Percentiles rank a stretch among this genome's conserved stretches.
phyloP scores from a whole-genome alignment of 92 coral and sea anemone genomes.

The Porites rus region DNA sequence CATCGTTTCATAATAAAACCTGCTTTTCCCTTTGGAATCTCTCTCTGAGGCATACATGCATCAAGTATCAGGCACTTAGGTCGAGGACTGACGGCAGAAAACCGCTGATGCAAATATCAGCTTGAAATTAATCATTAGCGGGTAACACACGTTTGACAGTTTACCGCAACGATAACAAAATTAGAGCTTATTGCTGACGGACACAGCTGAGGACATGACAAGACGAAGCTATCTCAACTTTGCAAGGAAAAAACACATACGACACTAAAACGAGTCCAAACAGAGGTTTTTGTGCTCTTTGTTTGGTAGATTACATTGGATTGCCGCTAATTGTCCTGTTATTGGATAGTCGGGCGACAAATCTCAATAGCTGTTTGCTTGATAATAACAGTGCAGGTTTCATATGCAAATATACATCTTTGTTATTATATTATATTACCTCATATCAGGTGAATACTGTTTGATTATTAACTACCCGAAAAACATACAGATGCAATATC shows the following conservation, averaged over 20 bases:
- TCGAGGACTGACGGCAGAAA: slow-evolving; percentile 10
- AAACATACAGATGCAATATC: slow-evolving; percentile 8
- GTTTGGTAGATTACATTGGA: slow-evolving; percentile 10
- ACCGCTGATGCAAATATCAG: slow-evolving; percentile 38
- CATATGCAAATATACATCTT: slow-evolving; percentile 31
- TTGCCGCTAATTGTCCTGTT: slow-evolving; percentile 14
- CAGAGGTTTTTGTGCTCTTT: slow-evolving; percentile 4
- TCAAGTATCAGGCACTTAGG: neutral
- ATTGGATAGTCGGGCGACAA: slow-evolving; percentile 29
- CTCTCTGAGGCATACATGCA: neutral
- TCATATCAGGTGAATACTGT: slow-evolving; percentile 16
- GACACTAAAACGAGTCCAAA: neutral
- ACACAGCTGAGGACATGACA: neutral
- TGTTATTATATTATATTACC: neutral
- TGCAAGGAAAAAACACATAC: neutral
- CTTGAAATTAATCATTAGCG: slow-evolving; percentile 8
- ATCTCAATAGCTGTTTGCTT: slow-evolving; percentile 25
- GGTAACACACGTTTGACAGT: neutral
- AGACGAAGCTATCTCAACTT: neutral
- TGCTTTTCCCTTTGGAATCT: neutral
- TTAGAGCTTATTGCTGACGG: neutral
- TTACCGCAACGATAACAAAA: neutral
- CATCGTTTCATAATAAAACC: neutral
- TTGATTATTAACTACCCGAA: neutral
- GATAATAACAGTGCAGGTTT: slow-evolving; percentile 12